Conservation (phyloP, 2,797 vertebrate species). For the Clarias platycephalus region DNA sequence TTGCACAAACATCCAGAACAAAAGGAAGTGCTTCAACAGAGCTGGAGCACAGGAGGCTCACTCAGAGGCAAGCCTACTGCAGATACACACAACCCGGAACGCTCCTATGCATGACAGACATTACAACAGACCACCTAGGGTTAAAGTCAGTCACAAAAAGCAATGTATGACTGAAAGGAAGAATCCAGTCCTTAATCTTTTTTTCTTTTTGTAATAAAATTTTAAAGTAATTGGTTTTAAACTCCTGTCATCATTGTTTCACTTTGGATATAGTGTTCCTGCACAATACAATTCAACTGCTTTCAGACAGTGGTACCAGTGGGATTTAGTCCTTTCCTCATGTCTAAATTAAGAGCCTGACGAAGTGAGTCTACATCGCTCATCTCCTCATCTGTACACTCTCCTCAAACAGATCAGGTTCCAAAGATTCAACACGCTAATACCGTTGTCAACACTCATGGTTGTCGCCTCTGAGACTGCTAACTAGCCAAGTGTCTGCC, state of each 20-base stretch:
- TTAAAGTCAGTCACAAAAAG: neutral
- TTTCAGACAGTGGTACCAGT: neutral
- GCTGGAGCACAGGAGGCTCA: constrained; percentile 43
- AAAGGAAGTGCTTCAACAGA: constrained; percentile 57
- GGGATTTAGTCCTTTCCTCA: neutral
- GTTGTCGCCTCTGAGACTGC: neutral
- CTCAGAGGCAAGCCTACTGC: constrained; percentile 56
- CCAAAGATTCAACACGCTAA: neutral
- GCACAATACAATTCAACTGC: neutral
- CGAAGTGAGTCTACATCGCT: neutral
- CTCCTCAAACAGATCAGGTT: neutral
- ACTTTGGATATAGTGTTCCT: neutral
- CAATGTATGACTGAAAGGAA: neutral
- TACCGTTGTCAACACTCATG: neutral
- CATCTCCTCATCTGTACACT: neutral
- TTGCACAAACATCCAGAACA: constrained; percentile 68
- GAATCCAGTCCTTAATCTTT: neutral
- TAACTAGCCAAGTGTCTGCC: neutral
- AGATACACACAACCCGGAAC: constrained; percentile 65
- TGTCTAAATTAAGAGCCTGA: neutral
- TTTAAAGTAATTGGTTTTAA: neutral
- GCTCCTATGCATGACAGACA: constrained; percentile 66
- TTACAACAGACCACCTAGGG: constrained; percentile 70
- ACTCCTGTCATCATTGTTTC: neutral
- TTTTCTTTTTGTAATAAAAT: neutral